phyloP scores from a whole-genome alignment of 2,113 vertebrate species.

The Balaeniceps rex region DNA sequence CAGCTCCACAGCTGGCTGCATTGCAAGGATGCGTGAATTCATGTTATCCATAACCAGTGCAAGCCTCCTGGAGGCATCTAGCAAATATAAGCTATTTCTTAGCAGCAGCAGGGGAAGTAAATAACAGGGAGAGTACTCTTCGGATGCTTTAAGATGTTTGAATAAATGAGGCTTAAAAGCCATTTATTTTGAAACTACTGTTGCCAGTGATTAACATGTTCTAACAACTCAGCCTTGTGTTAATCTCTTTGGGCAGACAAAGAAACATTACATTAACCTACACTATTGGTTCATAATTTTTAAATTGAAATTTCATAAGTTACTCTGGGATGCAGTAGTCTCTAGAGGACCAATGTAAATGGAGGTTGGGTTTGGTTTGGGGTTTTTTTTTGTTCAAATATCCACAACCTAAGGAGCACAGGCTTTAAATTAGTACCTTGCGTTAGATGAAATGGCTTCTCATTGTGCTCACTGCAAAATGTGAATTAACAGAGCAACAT shows the following conservation, averaged over 20 bases:
- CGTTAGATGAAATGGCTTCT: neutral
- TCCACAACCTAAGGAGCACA: neutral
- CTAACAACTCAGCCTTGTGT: neutral
- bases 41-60: neutral
- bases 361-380: no score
- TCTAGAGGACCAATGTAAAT: neutral
- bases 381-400: neutral
- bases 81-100: neutral
- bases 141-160: neutral
- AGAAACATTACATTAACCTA: neutral
- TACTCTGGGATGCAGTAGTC: neutral
- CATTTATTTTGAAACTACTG: neutral
- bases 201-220: conserved; percentile 8
- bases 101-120: neutral
- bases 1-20: neutral
- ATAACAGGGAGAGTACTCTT: neutral
- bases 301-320: neutral
- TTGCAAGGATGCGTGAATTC: neutral
- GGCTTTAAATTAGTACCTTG: neutral
- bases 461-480: neutral
- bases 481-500: neutral
- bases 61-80: neutral
- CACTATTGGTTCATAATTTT: neutral
- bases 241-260: neutral
- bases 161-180: conserved; percentile 31